Evolutionary conservation across 1,140 invertebrate genomes (phyloP).

Genomic region (Ylistrum balloti): DNA sequence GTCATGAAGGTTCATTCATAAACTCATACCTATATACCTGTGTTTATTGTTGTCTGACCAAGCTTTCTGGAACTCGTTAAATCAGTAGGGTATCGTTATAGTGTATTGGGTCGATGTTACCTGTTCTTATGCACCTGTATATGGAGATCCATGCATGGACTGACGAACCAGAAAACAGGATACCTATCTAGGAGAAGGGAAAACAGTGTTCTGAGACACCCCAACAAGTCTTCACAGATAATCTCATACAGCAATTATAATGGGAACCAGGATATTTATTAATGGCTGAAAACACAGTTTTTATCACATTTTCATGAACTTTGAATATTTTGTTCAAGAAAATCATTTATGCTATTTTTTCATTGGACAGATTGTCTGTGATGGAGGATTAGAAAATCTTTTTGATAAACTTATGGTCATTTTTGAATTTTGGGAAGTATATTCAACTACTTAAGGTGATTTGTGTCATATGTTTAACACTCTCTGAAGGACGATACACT

Average conservation of each 20-base stretch:
- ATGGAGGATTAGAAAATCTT: not conserved
- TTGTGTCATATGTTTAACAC: not conserved
- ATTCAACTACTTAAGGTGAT: not conserved
- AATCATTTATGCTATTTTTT: not conserved
- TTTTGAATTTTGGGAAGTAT: not conserved
- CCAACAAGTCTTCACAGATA: not conserved
- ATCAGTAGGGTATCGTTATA: not conserved
- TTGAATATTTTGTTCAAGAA: not conserved
- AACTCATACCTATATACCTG: not conserved
- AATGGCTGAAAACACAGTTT: not conserved
- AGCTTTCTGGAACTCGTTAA: not conserved
- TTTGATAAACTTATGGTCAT: not conserved
- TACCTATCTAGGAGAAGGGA: not conserved
- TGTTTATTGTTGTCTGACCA: constrained; percentile 16
- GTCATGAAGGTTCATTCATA: constrained; percentile 10
- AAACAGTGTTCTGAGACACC: not conserved
- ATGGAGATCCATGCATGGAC: not conserved
- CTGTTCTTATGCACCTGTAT: constrained; percentile 2
- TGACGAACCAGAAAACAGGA: not conserved
- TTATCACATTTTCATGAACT: not conserved
- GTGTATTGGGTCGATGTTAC: not conserved
- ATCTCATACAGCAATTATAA: not conserved
- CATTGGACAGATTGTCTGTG: not conserved
- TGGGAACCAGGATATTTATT: not conserved
- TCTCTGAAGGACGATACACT: not conserved